A percentile compares a stretch with the other conserved stretches of the same genome.
Evolutionary conservation across 2,797 vertebrate species (phyloP).

Genomic region (Crenuchus spilurus): DNA sequence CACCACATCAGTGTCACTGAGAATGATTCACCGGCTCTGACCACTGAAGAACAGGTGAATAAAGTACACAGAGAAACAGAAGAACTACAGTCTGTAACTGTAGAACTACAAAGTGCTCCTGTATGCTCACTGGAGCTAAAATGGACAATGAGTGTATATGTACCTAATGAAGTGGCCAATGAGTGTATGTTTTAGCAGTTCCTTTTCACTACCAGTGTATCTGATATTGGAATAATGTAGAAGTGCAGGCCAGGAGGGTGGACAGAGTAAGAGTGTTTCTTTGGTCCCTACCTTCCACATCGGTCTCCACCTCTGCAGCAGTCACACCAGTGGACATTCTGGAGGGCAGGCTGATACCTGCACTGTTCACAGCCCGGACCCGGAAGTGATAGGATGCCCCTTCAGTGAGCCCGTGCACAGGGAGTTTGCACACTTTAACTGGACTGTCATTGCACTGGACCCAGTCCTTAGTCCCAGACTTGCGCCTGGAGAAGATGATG

Average conservation of each 20-base stretch:
- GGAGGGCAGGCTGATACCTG: constrained; percentile 89
- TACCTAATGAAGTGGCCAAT: too few species aligned
- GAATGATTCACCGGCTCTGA: too few species aligned
- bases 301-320: constrained; percentile 84
- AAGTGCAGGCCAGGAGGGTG: not conserved
- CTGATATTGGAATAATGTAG: too few species aligned
- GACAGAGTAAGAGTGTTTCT: not conserved
- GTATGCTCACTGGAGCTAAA: too few species aligned
- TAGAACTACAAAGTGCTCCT: too few species aligned
- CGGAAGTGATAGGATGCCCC: constrained; percentile 89
- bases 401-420: constrained; percentile 83
- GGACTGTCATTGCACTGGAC: constrained; percentile 92
- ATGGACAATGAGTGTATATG: too few species aligned
- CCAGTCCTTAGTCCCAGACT: constrained; percentile 88
- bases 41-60: too few species aligned
- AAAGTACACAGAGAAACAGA: too few species aligned
- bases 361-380: constrained; percentile 89
- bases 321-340: constrained; percentile 84
- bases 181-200: too few species aligned
- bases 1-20: too few species aligned
- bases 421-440: constrained; percentile 91
- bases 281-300: constrained; percentile 83
- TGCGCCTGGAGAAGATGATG: constrained; percentile 76
- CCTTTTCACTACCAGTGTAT: too few species aligned
- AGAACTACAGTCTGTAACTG: too few species aligned